A percentile compares a stretch with the other conserved stretches of the same genome.
Conservation (phyloP, 1,140 invertebrate species). For the Holcopasites calliopsidis region DNA sequence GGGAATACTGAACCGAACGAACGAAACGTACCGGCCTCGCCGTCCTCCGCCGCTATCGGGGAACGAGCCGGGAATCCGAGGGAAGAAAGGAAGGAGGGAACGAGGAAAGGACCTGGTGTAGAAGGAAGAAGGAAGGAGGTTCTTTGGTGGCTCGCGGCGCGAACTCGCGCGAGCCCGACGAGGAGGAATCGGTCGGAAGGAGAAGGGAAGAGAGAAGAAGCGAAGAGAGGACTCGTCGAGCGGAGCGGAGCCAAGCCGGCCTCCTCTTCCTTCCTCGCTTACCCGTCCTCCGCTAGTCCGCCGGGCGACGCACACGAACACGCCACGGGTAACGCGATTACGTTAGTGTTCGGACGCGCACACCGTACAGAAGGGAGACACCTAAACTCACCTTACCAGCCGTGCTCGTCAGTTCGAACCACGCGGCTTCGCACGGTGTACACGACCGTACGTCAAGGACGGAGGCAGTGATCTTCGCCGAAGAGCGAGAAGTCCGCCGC, state of each 20-base stretch:
- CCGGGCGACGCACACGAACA: slow-evolving; percentile 44
- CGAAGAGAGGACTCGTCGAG: slow-evolving; percentile 19
- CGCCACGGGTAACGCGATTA: slow-evolving; percentile 33
- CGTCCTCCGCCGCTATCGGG: slow-evolving; percentile 26
- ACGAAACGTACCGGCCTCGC: slow-evolving; percentile 57
- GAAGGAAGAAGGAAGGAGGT: slow-evolving; percentile 32
- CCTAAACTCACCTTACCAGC: slow-evolving; percentile 69
- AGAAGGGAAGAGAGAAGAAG: slow-evolving; percentile 25
- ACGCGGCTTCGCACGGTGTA: slow-evolving; percentile 77
- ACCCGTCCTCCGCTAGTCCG: slow-evolving; percentile 46
- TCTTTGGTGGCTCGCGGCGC: slow-evolving; percentile 17
- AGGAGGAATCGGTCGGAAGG: neutral
- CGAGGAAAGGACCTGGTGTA: slow-evolving; percentile 52
- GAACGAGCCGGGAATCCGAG: slow-evolving; percentile 44
- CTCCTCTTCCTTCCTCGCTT: slow-evolving; percentile 59
- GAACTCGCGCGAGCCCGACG: slow-evolving; percentile 18
- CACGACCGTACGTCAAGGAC: slow-evolving; percentile 76
- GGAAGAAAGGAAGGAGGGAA: slow-evolving; percentile 62
- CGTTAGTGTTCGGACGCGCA: slow-evolving; percentile 45
- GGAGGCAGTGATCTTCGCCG: slow-evolving; percentile 51
- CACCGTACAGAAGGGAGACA: slow-evolving; percentile 59
- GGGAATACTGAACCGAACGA: slow-evolving; percentile 73
- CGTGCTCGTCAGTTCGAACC: slow-evolving; percentile 77
- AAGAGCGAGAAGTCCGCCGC: slow-evolving; percentile 19
- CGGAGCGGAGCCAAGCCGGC: slow-evolving; percentile 39